Conservation (phyloP, 2,113 vertebrate genomes). For the Calyptomena viridis region DNA sequence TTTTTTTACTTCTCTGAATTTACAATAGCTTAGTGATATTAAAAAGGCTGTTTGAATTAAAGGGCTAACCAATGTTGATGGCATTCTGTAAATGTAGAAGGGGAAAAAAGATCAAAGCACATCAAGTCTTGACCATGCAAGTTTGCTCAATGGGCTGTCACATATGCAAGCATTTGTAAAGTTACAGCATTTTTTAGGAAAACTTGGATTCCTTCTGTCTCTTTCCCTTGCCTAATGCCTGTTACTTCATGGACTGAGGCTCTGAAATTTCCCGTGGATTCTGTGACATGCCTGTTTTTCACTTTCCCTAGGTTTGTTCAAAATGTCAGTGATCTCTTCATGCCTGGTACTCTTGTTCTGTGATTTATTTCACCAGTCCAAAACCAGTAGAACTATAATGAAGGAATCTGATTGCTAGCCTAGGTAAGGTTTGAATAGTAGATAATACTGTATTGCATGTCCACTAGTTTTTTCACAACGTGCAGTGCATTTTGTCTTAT, state of each 20-base stretch:
- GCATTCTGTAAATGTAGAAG: constrained; percentile 34
- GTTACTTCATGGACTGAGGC: not conserved
- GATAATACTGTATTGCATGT: not conserved
- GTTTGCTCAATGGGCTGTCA: constrained; percentile 1
- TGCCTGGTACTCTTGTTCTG: not conserved
- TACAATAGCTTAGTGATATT: constrained; percentile 61
- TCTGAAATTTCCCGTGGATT: not conserved
- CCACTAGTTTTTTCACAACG: not conserved
- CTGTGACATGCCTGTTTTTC: not conserved
- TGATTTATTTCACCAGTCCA: not conserved
- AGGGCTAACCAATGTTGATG: not conserved
- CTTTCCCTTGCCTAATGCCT: not conserved
- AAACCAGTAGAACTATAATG: not conserved
- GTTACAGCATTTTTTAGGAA: not conserved
- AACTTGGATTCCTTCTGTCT: constrained; percentile 17
- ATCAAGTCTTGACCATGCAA: constrained; percentile 31
- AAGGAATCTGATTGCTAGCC: constrained; percentile 32
- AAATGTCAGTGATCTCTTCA: not conserved
- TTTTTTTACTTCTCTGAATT: constrained; percentile 63
- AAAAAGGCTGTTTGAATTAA: constrained; percentile 58
- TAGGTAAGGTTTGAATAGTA: not conserved
- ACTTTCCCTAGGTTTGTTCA: not conserved
- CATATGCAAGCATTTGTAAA: not conserved
- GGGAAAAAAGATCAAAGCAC: constrained; percentile 56
- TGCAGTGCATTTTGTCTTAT: constrained; percentile 9